Base-by-base conservation (phyloP, 2,797 vertebrate species). In the Acridotheres tristis region DNA sequence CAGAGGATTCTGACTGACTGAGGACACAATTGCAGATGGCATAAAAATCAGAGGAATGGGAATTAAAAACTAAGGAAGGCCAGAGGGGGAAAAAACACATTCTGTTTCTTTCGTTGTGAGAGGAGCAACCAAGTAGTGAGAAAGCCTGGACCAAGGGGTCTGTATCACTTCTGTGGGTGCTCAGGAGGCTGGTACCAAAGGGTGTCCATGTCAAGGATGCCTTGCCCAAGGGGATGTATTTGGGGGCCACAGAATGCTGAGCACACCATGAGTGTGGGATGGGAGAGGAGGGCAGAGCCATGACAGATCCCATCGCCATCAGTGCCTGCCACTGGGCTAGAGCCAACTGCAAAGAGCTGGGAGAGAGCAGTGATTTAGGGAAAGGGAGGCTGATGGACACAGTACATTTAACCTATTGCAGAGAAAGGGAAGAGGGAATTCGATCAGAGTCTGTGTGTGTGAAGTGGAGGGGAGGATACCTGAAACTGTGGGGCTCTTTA, bases 141-240 rank as follows among this genome's bases (percentile, higher is more conserved):
- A 43, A 55, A 58, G 25, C 32, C 22, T 76, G 53, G 13, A 59
- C 10, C 45, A 40, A 34, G n/a, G 36, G 7, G 9, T 34, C 21
- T 2, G 1, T 17, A 23, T 85, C 27, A 8, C 16, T 74, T 74
- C 42, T 50, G 8, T 27, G 26, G 19, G 47, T 50, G 20, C 40
- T 71, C 48, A 42, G 34, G 17, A 16, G 30, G 30, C 11, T 75
- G 58, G 23, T 38, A 23, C 38, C 1, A 1, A 36, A 61, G 13
- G 8, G 9, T 12, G 4, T 48, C 36, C 29, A 13, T 51, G 18
- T 14, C 34, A 66, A 19, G 22, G 21, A 11, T 34, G 21, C 18
- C 2, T 2, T 71, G 43, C 10, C 25, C n/a, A 48, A n/a, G 53
- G 40, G n/a, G 36, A 22, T 1, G 1, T n/a, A 11, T 1, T 2